phyloP scores from a whole-genome alignment of 1,140 invertebrate species.

The Bombyx mandarina region DNA sequence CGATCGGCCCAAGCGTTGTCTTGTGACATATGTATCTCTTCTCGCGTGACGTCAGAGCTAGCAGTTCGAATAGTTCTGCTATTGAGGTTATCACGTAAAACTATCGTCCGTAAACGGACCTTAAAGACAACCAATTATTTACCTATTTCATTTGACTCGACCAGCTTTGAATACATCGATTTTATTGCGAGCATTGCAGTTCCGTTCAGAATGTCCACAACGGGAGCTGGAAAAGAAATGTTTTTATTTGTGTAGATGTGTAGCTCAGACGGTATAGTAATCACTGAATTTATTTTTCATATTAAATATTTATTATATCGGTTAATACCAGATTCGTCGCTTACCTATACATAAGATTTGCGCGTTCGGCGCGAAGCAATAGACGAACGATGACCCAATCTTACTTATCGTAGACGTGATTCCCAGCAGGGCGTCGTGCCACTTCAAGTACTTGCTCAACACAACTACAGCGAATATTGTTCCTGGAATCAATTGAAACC shows the following conservation, averaged over 20 bases:
- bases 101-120: too few relatives aligned
- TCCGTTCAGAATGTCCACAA: constrained; percentile 69
- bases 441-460: constrained; percentile 26
- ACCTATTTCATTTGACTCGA: constrained; percentile 52
- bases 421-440: constrained; percentile 27
- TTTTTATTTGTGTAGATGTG: too few relatives aligned
- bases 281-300: too few relatives aligned
- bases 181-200: constrained; percentile 61
- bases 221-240: constrained; percentile 32
- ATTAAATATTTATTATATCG: too few relatives aligned
- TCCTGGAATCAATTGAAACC: constrained; percentile 1
- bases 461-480: constrained; percentile 4
- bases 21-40: too few relatives aligned
- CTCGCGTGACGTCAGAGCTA: too few relatives aligned
- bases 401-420: constrained; percentile 19
- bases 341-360: background rate
- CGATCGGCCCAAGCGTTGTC: too few relatives aligned
- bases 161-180: constrained; percentile 63
- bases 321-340: background rate
- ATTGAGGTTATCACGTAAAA: too few relatives aligned
- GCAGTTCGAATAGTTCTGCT: too few relatives aligned
- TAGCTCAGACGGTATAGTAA: too few relatives aligned
- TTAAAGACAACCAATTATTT: constrained; percentile 12
- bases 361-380: constrained; percentile 2
- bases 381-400: constrained; percentile 17